A percentile compares a stretch with the other conserved stretches of the same genome.
Conservation (phyloP, 2,888 invertebrate species). For the Pyrrhia umbra region DNA sequence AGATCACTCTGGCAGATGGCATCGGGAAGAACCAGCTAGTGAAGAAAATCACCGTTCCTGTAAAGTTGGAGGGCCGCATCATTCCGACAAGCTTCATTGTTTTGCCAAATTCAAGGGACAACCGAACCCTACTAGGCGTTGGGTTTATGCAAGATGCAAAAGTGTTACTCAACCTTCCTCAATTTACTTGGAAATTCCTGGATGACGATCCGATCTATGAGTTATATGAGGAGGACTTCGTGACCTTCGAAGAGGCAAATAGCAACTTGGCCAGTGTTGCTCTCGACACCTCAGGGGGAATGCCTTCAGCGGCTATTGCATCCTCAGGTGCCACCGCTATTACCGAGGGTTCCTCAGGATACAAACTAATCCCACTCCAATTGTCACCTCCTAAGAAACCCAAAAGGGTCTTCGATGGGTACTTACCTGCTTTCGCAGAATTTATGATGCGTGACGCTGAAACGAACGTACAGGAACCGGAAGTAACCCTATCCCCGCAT, state of each 20-base stretch:
- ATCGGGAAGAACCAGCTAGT: conserved; percentile 12
- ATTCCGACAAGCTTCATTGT: conserved; percentile 10
- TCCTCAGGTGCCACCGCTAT: conserved; percentile 6
- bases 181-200: conserved; percentile 9
- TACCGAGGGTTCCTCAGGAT: neutral
- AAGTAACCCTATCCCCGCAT: conserved; percentile 4
- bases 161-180: conserved; percentile 6
- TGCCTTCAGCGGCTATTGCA: neutral
- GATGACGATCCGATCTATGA: neutral
- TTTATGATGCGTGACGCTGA: conserved; percentile 17
- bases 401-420: conserved; percentile 14
- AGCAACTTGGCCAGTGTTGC: neutral
- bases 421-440: conserved; percentile 8
- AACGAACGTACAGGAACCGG: neutral
- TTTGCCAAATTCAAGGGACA: conserved; percentile 1
- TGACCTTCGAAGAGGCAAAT: neutral
- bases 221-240: conserved; percentile 13
- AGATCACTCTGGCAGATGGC: conserved; percentile 37
- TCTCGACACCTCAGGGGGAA: too few species aligned
- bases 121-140: conserved; percentile 14
- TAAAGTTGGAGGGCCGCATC: neutral
- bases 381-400: conserved; percentile 9
- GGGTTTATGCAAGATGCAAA: conserved; percentile 17
- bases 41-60: neutral
- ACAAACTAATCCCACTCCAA: neutral